Base-by-base conservation (phyloP, 1,140 invertebrate species). In the Drosophila funebris region DNA sequence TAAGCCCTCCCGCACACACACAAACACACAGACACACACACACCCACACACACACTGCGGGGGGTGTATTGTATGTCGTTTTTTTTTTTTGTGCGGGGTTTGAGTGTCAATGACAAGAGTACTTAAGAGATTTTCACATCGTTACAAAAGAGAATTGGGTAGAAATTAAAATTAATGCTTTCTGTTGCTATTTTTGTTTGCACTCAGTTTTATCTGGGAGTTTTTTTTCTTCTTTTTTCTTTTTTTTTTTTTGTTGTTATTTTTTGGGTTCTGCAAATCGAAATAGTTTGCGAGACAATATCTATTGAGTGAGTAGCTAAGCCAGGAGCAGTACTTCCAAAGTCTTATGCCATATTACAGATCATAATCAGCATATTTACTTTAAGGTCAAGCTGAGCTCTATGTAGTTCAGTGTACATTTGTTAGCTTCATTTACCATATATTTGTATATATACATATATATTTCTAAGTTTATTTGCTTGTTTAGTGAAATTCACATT, bases 51-150 rank as follows among this genome's bases (percentile, higher is more conserved):
- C 14, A 43, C 33, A 43, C 22, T 53, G 14, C 22, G 36, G 14
- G 48, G 71, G 48, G 56, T 68, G 57, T 72, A 43, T 66, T 66
- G 62, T 64, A 48, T 57, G 62, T 66, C 43, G 52, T 27, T 37
- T 31, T 52, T 36, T 64, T 33, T 36, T 29, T 44, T 39, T 58
- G 43, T 37, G 33, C 13, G 58, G 44, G 84, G 83, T 88, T 76
- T 88, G 78, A 83, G 83, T 88, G 83, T 89, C 84, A 90, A 90
- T 89, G 84, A 89, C 84, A 89, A 90, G 80, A 89, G 84, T 89
- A 84, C 84, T 89, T 89, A 89, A 89, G 85, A 89, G 84, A 89
- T 89, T 89, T 89, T 90, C 84, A 90, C 84, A 89, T 89, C 80
- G 85, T 89, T 89, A 89, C 84, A 90, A 85, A 52, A 78, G 74